These are phyloP conservation scores for Schrankia costaestrigalis DNA, from an alignment of 2,888 invertebrate genomes.

Conservation along the genomic window DNA sequence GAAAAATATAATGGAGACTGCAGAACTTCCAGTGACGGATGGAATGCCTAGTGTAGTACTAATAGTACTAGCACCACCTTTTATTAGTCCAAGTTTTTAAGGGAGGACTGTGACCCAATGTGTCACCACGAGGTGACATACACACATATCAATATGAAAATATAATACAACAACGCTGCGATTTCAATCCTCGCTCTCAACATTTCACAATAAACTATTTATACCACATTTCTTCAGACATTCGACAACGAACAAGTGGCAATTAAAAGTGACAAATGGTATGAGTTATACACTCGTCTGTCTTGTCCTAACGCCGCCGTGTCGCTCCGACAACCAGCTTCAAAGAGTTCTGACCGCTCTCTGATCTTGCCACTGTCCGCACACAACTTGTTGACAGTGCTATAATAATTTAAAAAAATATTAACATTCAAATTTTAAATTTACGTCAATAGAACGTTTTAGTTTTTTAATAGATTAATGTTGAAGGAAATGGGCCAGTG, in stretches of 20 bases:
- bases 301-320: conserved; percentile 52
- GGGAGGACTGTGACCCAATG: no score
- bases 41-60: no score
- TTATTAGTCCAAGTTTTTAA: no score
- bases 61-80: no score
- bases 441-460: conserved; percentile 8
- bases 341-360: conserved; percentile 44
- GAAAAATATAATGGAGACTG: no score
- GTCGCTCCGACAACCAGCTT: conserved; percentile 45
- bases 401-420: conserved; percentile 28
- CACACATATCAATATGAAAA: no score
- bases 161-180: no score
- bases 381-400: conserved; percentile 34
- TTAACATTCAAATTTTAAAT: conserved; percentile 4
- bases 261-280: conserved; percentile 80
- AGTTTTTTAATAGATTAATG: no score
- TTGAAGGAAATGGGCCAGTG: no score
- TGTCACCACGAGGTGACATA: no score
- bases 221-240: conserved; percentile 62
- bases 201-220: conserved; percentile 74
- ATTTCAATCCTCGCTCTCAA: conserved; percentile 35
- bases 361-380: conserved; percentile 60
- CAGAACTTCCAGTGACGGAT: no score
- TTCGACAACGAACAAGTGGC: conserved; percentile 73
- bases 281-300: conserved; percentile 52